Base-by-base conservation (phyloP, 1,140 invertebrate genomes). In the Coelopa frigida region DNA sequence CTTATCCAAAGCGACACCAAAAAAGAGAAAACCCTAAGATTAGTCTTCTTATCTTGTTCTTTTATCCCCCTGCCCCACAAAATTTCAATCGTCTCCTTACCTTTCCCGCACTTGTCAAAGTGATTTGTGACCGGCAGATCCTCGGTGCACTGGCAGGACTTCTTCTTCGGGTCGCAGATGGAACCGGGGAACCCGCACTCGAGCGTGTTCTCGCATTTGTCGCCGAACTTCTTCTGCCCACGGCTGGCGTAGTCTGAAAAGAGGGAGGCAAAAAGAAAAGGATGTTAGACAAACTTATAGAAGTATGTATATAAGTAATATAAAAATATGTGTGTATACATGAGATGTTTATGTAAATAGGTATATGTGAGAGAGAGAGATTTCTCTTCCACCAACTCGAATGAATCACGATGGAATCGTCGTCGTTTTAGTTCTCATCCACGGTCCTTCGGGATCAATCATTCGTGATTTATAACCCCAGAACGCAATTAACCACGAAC, bases 41-140 rank as follows among this genome's bases (percentile, higher is more conserved):
- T 36, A 26, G 39, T 24, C 15, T 14, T 15, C n/a, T 1, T 11
- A 5, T 1, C n/a, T 10, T 10, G 27, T 8, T n/a, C n/a, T n/a
- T n/a, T n/a, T n/a, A n/a, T n/a, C n/a, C n/a, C n/a, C n/a, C 10
- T 31, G 10, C 29, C n/a, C n/a, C n/a, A n/a, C n/a, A 37, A 37
- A 37, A 37, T 14, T 12, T n/a, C n/a, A n/a, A n/a, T 21, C 21
- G 33, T 20, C 17, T 36, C 76, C 79, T 80, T 70, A 88, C 85
- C 75, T 74, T 81, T 78, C 57, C 85, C 86, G 72, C 87, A 89
- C 71, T 88, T 89, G 63, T 89, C 84, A 49, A 87, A 72, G 66
- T 88, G 84, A 73, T 89, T 87, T 57, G 84, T 87, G 14, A 80
- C 77, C 6, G 75, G 76, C 46, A 81, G 75, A 52, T 85, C 82